phyloP scores from a whole-genome alignment of 2,797 vertebrate species.

The Hypotaenidia okinawae region DNA sequence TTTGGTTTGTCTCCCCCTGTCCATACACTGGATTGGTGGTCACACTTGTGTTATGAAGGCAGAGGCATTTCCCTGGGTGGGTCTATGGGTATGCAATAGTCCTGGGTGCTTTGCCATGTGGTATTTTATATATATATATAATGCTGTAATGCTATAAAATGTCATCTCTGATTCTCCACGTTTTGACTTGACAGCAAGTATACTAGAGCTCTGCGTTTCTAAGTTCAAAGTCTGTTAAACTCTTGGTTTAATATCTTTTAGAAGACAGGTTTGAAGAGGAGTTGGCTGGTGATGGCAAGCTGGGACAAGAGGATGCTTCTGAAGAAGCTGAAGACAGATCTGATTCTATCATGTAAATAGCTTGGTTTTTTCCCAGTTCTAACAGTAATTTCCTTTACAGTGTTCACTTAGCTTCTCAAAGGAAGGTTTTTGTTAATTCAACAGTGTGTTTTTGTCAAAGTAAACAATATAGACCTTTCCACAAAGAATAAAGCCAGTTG shows the following conservation, averaged over 20 bases:
- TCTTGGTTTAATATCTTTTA: slow-evolving; percentile 30
- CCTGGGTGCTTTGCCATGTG: background rate
- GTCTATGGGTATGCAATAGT: background rate
- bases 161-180: background rate
- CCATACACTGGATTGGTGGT: background rate
- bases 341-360: slow-evolving; percentile 58
- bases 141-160: background rate
- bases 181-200: background rate
- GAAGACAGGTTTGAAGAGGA: slow-evolving; percentile 6
- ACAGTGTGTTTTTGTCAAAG: background rate
- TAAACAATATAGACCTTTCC: background rate
- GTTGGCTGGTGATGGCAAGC: background rate
- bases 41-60: background rate
- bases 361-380: background rate
- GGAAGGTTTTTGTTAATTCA: background rate
- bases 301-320: background rate
- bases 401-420: background rate
- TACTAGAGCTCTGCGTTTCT: background rate
- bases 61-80: background rate
- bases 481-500: background rate
- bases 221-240: background rate
- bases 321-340: slow-evolving; percentile 12
- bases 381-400: background rate
- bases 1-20: background rate
- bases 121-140: background rate